A percentile compares a stretch with the other conserved stretches of the same genome.
Conservation (phyloP, 2,888 invertebrate genomes). For the Formica aserva region DNA sequence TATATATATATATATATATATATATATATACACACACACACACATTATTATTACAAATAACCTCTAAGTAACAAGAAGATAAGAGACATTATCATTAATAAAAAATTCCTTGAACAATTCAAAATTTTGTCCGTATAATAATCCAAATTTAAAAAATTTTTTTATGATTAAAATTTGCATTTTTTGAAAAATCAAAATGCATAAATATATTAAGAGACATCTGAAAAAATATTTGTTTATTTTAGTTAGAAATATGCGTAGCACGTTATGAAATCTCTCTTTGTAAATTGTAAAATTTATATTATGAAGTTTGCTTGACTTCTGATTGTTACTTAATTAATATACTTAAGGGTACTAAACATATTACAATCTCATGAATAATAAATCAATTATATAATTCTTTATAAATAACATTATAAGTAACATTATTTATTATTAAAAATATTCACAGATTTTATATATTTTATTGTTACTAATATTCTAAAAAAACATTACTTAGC, state of each 20-base stretch:
- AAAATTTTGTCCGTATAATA: not conserved
- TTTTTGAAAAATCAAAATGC: not conserved
- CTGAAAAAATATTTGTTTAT: not conserved
- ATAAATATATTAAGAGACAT: not conserved
- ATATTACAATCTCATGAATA: not conserved
- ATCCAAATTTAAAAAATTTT: not conserved
- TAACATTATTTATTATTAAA: not conserved
- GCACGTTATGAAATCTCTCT: not conserved
- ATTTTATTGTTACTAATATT: constrained; percentile 26
- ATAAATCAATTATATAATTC: not conserved
- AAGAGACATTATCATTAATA: not conserved
- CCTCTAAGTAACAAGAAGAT: not conserved
- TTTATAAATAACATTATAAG: not conserved
- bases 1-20: no score
- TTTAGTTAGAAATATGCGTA: not conserved
- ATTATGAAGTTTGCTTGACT: not conserved
- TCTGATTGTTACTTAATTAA: not conserved
- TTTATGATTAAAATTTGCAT: not conserved
- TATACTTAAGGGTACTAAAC: not conserved
- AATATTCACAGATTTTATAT: not conserved
- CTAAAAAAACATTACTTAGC: not conserved
- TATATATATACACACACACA: no score
- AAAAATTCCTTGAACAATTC: not conserved
- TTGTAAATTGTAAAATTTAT: not conserved
- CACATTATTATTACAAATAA: not conserved